These are phyloP conservation scores for Chaetura pelagica DNA, from an alignment of 2,113 vertebrate species.

Conservation along the genomic window DNA sequence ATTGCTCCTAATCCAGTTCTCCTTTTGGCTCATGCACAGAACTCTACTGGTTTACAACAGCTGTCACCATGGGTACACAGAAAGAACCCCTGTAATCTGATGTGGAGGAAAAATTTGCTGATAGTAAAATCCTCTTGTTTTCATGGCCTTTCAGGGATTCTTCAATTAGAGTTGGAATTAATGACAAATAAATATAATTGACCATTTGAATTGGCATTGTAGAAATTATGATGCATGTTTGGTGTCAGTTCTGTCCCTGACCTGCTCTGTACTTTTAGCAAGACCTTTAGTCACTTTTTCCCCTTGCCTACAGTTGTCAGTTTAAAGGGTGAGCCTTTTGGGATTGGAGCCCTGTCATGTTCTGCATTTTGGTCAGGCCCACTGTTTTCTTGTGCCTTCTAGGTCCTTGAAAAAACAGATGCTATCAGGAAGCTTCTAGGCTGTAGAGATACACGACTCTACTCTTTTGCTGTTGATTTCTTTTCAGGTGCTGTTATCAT, in stretches of 20 bases:
- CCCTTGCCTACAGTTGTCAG: neutral
- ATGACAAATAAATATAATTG: neutral
- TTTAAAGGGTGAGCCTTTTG: neutral
- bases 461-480: neutral
- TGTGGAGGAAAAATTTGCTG: neutral
- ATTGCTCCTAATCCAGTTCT: neutral
- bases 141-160: neutral
- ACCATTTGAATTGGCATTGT: neutral
- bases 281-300: neutral
- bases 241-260: neutral
- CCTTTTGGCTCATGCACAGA: neutral
- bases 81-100: neutral
- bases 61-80: neutral
- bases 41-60: neutral
- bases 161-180: neutral
- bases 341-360: neutral
- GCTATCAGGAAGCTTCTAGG: neutral
- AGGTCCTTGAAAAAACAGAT: neutral
- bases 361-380: neutral
- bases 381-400: neutral
- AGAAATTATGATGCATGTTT: neutral
- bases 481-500: neutral
- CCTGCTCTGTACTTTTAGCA: neutral
- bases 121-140: neutral
- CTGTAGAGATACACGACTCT: neutral